Conservation (phyloP, 1,140 invertebrate species). For the Pogonus chalceus region DNA sequence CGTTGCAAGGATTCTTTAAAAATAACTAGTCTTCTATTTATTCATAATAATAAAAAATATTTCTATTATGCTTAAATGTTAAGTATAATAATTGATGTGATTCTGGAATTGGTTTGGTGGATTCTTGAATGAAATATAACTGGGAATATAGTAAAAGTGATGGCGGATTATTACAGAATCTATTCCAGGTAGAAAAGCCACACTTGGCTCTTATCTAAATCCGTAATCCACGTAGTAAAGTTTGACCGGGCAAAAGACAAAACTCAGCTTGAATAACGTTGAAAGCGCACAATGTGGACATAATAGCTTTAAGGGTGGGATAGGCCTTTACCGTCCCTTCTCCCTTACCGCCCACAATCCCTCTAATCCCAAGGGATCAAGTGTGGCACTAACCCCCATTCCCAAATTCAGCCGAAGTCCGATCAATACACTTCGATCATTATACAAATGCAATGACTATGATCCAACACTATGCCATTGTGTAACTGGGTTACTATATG, state of each 20-base stretch:
- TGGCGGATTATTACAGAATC: background rate
- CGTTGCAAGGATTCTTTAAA: no score
- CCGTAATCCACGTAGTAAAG: background rate
- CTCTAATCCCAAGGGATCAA: constrained; percentile 2
- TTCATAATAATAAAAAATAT: background rate
- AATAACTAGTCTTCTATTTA: no score
- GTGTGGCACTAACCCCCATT: background rate
- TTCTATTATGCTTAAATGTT: background rate
- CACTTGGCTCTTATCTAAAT: constrained; percentile 1
- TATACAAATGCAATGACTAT: background rate
- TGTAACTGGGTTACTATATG: constrained; percentile 4
- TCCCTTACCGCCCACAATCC: no score
- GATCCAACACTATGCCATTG: constrained; percentile 6
- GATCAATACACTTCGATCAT: constrained; percentile 2
- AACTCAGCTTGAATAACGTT: no score
- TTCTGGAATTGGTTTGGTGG: background rate
- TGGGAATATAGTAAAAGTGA: background rate
- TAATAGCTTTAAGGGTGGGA: background rate
- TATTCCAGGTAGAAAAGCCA: background rate
- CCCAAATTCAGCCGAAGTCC: background rate
- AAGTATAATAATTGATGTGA: background rate
- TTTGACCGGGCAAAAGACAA: background rate
- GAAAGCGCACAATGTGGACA: background rate
- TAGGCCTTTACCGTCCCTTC: background rate
- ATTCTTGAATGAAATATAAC: background rate